Conservation (phyloP, 2,113 vertebrate species). For the Guaruba guarouba region DNA sequence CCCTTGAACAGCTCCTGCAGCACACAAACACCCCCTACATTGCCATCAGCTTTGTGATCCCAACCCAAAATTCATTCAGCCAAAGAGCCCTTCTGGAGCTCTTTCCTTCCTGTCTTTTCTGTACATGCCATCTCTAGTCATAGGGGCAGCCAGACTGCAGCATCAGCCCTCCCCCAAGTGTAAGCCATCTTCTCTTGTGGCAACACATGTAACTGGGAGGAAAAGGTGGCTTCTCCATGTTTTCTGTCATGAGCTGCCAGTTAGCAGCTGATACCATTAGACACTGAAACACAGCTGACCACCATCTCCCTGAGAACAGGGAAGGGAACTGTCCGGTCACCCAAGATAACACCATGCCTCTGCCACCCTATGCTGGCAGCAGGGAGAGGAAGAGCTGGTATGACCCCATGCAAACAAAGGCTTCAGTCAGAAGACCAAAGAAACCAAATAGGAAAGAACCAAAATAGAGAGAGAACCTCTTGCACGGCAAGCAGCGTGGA, state of each 20-base stretch:
- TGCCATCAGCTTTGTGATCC: neutral
- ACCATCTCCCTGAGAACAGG: neutral
- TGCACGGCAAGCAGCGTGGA: neutral
- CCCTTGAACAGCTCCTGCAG: fast-evolving
- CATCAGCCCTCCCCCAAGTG: fast-evolving
- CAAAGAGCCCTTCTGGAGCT: neutral
- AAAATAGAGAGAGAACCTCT: neutral
- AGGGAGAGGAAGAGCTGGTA: neutral
- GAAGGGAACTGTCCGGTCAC: neutral
- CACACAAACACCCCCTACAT: neutral
- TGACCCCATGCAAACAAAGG: neutral
- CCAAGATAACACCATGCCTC: neutral
- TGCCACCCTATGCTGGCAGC: neutral
- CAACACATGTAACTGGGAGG: fast-evolving
- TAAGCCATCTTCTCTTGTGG: neutral
- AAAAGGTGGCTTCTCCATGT: neutral
- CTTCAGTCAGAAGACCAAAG: neutral
- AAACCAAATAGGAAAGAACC: neutral
- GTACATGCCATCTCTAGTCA: fast-evolving
- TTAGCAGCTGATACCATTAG: too few relatives aligned
- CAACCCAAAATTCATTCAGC: neutral
- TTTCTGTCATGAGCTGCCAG: neutral
- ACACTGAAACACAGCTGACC: neutral
- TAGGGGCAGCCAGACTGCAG: neutral
- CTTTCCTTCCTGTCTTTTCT: neutral